Conservation (phyloP, 1,140 invertebrate species). For the Drosophila malerkotliana region DNA sequence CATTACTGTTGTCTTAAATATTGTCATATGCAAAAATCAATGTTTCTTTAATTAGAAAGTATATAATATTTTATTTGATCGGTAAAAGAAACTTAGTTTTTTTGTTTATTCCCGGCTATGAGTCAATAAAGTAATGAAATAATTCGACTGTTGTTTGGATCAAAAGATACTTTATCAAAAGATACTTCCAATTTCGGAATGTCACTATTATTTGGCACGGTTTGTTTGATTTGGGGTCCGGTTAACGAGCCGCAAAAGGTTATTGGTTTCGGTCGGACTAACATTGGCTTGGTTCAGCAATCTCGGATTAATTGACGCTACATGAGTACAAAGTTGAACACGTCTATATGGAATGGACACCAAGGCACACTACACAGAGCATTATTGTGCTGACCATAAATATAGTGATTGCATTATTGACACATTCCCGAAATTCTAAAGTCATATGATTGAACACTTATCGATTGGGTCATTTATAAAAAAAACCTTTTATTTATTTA, state of each 20-base stretch:
- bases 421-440: constrained; percentile 5
- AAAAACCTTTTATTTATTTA: constrained; percentile 8
- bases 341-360: constrained; percentile 6
- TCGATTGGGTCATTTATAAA: neutral
- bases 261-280: neutral
- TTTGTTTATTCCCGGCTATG: neutral
- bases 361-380: neutral
- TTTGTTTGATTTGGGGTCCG: neutral
- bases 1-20: too few species aligned
- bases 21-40: too few species aligned
- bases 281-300: constrained; percentile 1
- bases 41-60: too few species aligned
- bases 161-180: neutral
- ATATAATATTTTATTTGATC: too few species aligned
- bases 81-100: too few species aligned
- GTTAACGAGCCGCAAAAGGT: neutral
- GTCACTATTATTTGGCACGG: neutral
- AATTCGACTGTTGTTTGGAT: neutral
- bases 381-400: constrained; percentile 15
- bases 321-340: constrained; percentile 5
- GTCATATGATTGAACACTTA: constrained; percentile 28
- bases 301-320: constrained; percentile 10
- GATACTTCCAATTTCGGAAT: neutral
- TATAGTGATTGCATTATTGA: constrained; percentile 18
- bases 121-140: neutral